Evolutionary conservation across 2,113 vertebrate genomes (phyloP).

Genomic region (Chitala chitala): DNA sequence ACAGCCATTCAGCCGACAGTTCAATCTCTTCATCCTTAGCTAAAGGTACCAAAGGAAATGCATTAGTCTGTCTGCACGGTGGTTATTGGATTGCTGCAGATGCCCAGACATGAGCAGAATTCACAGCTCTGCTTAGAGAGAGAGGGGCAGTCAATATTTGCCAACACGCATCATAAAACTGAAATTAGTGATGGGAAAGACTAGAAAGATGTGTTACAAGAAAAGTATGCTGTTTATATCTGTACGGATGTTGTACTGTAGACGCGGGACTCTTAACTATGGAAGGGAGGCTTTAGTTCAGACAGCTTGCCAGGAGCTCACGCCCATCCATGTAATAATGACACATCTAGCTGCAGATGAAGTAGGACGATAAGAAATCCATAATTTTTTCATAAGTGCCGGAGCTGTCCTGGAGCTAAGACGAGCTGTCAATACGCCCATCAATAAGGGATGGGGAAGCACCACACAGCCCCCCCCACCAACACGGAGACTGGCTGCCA

Average conservation of each 20-base stretch:
- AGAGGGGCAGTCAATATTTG: background rate
- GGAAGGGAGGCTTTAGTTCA: background rate
- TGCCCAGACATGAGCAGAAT: background rate
- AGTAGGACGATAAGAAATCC: background rate
- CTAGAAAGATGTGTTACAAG: background rate
- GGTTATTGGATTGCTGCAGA: background rate
- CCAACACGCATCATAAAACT: background rate
- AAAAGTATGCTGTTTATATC: background rate
- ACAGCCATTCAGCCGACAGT: too few relatives aligned
- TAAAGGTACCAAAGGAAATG: background rate
- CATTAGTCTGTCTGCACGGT: background rate
- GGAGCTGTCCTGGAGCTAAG: background rate
- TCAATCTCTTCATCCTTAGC: background rate
- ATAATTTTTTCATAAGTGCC: background rate
- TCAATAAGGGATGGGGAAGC: background rate
- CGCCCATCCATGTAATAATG: background rate
- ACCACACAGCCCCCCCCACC: too few relatives aligned
- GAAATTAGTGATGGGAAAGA: background rate
- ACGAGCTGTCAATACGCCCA: background rate
- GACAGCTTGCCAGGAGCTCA: background rate
- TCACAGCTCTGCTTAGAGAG: background rate
- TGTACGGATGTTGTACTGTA: background rate
- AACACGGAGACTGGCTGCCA: too few relatives aligned
- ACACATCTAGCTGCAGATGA: background rate
- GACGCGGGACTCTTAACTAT: conserved; percentile 7